Evolutionary conservation across 2,888 invertebrate species (phyloP).

Genomic region (Phyllotreta striolata): DNA sequence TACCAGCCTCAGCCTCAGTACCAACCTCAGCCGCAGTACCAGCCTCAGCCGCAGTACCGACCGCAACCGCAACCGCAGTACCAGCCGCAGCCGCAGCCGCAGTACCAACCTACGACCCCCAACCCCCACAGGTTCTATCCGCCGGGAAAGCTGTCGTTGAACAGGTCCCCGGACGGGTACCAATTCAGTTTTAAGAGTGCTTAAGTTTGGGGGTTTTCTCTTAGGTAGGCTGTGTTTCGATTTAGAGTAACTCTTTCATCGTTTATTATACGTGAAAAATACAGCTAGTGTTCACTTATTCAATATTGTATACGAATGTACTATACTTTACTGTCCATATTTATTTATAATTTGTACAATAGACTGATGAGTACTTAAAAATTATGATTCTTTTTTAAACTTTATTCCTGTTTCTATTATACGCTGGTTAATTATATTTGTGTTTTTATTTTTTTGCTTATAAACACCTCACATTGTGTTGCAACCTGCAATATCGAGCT

Average conservation of each 20-base stretch:
- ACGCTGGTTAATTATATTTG: neutral
- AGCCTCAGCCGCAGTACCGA: conserved; percentile 60
- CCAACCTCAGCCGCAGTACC: conserved; percentile 62
- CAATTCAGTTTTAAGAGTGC: conserved; percentile 84
- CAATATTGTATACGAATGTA: conserved; percentile 1
- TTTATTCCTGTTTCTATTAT: neutral
- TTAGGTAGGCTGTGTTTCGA: conserved; percentile 11
- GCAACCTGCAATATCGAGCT: too few relatives aligned
- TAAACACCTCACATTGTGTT: too few relatives aligned
- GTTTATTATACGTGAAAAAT: neutral
- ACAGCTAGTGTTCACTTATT: neutral
- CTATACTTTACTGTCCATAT: neutral
- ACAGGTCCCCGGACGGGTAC: conserved; percentile 88
- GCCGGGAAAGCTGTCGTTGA: conserved; percentile 85
- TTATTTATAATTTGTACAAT: conserved; percentile 20
- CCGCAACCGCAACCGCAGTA: conserved; percentile 63
- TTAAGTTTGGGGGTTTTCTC: conserved; percentile 46
- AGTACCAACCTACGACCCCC: conserved; percentile 67
- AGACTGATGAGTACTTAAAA: conserved; percentile 31
- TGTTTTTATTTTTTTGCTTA: neutral
- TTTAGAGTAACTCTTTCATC: neutral
- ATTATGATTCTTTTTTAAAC: neutral
- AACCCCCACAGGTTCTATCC: conserved; percentile 81
- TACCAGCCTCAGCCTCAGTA: conserved; percentile 62
- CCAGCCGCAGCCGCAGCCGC: conserved; percentile 61